These are phyloP conservation scores for Neofelis nebulosa DNA, from an alignment of 2,113 vertebrate genomes.

Conservation along the genomic window DNA sequence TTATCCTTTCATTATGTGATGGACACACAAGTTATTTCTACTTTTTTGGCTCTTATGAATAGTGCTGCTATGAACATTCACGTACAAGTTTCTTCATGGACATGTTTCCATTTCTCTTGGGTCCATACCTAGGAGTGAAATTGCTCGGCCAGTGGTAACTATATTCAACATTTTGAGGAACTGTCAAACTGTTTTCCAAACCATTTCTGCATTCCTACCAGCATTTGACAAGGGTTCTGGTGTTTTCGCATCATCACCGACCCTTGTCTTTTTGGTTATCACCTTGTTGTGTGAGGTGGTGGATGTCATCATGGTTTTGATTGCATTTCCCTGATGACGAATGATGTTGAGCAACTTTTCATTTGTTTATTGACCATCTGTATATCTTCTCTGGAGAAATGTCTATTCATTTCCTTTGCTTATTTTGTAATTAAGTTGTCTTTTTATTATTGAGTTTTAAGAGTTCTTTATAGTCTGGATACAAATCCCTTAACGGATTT, in stretches of 20 bases:
- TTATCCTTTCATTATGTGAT: neutral
- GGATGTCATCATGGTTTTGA: neutral
- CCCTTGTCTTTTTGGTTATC: neutral
- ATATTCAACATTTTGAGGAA: neutral
- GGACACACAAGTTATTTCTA: neutral
- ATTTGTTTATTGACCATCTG: neutral
- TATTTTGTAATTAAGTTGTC: neutral
- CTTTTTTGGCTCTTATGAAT: neutral
- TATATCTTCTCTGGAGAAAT: neutral
- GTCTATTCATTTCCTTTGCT: neutral
- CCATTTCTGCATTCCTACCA: neutral
- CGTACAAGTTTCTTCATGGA: neutral
- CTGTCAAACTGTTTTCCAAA: neutral
- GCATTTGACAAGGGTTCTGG: neutral
- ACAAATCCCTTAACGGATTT: neutral
- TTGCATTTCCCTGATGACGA: neutral
- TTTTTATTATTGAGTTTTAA: neutral
- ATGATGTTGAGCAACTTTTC: neutral
- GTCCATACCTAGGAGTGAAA: neutral
- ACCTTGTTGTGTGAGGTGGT: neutral
- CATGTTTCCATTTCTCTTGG: neutral
- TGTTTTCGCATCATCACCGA: neutral
- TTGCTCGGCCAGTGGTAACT: neutral
- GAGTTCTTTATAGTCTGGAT: neutral
- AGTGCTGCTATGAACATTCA: neutral